Conservation (phyloP, 2,113 vertebrate genomes). For the Rhea americana region DNA sequence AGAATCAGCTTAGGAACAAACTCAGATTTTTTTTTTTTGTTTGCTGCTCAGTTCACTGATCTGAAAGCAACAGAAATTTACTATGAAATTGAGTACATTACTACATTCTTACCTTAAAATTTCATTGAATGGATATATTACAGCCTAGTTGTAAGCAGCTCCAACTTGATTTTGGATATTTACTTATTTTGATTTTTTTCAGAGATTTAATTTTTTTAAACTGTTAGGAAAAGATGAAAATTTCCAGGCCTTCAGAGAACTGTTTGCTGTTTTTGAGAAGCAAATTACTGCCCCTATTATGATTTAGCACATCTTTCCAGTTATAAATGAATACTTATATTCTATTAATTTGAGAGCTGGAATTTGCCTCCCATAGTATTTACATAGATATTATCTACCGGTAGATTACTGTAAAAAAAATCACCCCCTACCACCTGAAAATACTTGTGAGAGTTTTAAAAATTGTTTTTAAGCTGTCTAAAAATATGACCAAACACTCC, state of each 20-base stretch:
- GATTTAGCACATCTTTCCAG: neutral
- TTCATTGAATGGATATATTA: neutral
- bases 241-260: neutral
- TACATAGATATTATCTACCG: neutral
- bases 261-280: neutral
- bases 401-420: neutral
- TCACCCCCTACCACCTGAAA: neutral
- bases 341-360: neutral
- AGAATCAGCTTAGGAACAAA: neutral
- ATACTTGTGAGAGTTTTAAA: neutral
- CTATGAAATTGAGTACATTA: neutral
- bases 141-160: neutral
- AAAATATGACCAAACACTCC: neutral
- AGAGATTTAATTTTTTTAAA: neutral
- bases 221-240: neutral
- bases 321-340: neutral
- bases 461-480: neutral
- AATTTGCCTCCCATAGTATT: neutral
- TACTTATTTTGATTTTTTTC: neutral
- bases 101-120: neutral
- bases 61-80: slow-evolving; percentile 3
- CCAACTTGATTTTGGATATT: neutral
- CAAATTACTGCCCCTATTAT: neutral
- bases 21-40: neutral
- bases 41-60: slow-evolving; percentile 29